Percentiles rank a stretch among this genome's conserved stretches.
phyloP scores from a whole-genome alignment of 2,797 vertebrate genomes.

The Melanotaenia parkinsoni region DNA sequence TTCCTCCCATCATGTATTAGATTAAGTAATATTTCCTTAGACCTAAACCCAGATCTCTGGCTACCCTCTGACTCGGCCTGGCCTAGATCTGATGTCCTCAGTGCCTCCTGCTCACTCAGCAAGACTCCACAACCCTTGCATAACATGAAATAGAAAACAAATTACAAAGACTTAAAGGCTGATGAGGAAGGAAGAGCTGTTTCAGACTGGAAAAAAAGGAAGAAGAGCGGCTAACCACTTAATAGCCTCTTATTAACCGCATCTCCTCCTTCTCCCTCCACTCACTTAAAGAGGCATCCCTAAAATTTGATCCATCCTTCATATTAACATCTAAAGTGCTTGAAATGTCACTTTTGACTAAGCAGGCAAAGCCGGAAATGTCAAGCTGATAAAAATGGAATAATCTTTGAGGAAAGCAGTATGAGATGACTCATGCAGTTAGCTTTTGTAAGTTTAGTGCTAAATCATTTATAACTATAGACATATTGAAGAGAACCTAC shows the following conservation, averaged over 20 bases:
- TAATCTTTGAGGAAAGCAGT: neutral
- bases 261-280: neutral
- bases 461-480: neutral
- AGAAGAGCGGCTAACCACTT: conserved; percentile 26
- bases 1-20: neutral
- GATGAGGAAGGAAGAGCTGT: conserved; percentile 13
- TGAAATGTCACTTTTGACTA: neutral
- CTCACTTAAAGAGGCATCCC: neutral
- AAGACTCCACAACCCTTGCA: conserved; percentile 21
- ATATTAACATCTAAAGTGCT: neutral
- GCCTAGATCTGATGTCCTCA: conserved; percentile 22
- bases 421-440: neutral
- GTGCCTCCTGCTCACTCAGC: conserved; percentile 34
- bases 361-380: neutral
- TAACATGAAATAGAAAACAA: conserved; percentile 32
- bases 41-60: neutral
- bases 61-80: conserved; percentile 9
- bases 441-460: neutral
- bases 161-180: conserved; percentile 6
- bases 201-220: conserved; percentile 1
- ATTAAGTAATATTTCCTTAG: conserved; percentile 15
- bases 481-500: neutral
- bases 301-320: neutral
- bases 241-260: conserved; percentile 17
- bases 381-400: neutral